phyloP scores from a whole-genome alignment of 2,113 vertebrate genomes.

The Choloepus hoffmanni region DNA sequence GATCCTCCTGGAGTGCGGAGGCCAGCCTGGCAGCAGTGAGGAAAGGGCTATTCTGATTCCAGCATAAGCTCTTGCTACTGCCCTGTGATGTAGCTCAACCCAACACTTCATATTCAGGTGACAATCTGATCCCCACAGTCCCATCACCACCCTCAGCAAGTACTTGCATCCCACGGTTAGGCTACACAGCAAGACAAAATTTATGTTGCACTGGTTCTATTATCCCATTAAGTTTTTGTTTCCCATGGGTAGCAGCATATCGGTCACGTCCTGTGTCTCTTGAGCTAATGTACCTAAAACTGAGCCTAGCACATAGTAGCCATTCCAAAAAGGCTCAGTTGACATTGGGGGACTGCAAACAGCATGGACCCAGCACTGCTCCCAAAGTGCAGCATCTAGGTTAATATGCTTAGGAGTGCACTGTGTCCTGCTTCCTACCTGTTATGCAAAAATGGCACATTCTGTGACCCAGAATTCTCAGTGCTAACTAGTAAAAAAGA shows the following conservation, averaged over 20 bases:
- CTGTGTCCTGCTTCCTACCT: background rate
- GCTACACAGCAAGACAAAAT: background rate
- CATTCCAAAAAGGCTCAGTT: background rate
- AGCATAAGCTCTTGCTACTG: background rate
- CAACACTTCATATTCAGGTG: background rate
- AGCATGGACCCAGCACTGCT: background rate
- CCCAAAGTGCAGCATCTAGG: too few relatives aligned
- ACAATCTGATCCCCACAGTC: background rate
- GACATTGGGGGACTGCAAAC: background rate
- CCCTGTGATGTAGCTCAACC: background rate
- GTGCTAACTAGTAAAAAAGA: background rate
- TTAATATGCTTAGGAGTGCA: background rate
- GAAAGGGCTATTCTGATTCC: background rate
- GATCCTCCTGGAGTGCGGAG: background rate
- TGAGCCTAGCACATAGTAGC: background rate
- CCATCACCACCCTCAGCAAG: background rate
- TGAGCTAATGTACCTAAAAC: background rate
- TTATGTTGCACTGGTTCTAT: background rate
- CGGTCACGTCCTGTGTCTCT: background rate
- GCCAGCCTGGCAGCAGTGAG: background rate
- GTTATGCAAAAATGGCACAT: background rate
- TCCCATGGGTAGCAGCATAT: background rate
- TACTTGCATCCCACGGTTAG: background rate
- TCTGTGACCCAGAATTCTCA: background rate
- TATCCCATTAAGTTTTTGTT: background rate